Evolutionary conservation across 2,797 vertebrate species (phyloP).

Genomic region (Aotus griseimembra): DNA sequence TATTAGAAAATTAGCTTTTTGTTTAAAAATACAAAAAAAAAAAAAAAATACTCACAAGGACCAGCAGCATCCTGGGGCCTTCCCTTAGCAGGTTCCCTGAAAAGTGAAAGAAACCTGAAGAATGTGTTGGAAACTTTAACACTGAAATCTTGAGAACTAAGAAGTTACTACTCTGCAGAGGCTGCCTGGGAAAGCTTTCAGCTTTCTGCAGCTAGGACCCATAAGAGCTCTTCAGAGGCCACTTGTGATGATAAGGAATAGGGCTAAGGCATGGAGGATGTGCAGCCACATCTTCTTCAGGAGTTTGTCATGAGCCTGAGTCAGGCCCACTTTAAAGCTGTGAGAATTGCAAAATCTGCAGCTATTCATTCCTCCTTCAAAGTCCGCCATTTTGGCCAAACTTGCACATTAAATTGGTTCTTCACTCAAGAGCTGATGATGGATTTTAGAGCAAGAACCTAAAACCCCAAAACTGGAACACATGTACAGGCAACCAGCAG

Average conservation of each 20-base stretch:
- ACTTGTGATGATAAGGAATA: constrained; percentile 71
- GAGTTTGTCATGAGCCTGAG: constrained; percentile 67
- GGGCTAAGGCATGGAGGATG: constrained; percentile 36
- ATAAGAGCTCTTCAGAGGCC: constrained; percentile 75
- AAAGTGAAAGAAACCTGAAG: constrained; percentile 43
- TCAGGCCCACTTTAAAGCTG: constrained; percentile 31
- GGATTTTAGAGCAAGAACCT: constrained; percentile 12
- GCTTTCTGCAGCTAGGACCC: constrained; percentile 59
- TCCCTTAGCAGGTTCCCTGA: not conserved
- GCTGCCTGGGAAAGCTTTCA: constrained; percentile 72
- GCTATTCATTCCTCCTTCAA: not conserved
- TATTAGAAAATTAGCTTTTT: no score
- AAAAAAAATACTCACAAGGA: not conserved
- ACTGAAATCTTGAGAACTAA: constrained; percentile 66
- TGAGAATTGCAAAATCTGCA: constrained; percentile 54
- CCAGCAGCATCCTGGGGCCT: not conserved
- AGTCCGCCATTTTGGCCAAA: not conserved
- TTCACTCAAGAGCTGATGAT: not conserved
- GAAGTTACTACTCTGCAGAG: constrained; percentile 62
- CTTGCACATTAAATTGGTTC: not conserved
- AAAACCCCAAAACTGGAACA: not conserved
- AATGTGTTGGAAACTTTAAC: constrained; percentile 67
- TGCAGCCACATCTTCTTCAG: constrained; percentile 59
- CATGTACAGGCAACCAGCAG: not conserved
- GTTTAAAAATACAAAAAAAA: no score